phyloP scores from a whole-genome alignment of 1,140 invertebrate genomes.

The Medauroidea extradentata region DNA sequence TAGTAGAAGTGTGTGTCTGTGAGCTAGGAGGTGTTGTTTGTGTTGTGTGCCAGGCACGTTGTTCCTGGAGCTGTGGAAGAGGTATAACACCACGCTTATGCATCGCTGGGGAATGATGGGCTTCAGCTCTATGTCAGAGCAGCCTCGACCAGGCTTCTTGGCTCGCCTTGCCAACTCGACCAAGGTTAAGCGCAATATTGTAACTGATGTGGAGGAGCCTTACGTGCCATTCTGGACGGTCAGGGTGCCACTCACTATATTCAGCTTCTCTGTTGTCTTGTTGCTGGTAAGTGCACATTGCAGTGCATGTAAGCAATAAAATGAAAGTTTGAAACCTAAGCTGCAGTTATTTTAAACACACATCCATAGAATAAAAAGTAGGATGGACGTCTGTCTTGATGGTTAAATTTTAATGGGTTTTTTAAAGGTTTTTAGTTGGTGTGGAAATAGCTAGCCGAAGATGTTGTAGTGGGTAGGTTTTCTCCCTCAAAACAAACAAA shows the following conservation, averaged over 20 bases:
- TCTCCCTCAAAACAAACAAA: background rate
- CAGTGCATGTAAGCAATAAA: background rate
- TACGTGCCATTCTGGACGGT: slow-evolving; percentile 85
- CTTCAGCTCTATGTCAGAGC: slow-evolving; percentile 82
- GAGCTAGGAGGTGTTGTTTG: slow-evolving; percentile 4
- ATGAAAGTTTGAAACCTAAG: background rate
- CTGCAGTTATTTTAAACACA: background rate
- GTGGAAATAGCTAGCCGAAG: background rate
- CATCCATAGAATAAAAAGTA: background rate
- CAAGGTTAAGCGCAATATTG: slow-evolving; percentile 52
- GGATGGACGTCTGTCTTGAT: background rate
- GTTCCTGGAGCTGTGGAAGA: slow-evolving; percentile 93
- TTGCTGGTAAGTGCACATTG: slow-evolving; percentile 56
- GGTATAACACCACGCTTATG: slow-evolving; percentile 85
- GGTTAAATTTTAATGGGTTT: background rate
- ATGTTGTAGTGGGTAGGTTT: background rate
- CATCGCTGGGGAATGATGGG: slow-evolving; percentile 88
- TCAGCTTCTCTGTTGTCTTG: slow-evolving; percentile 79
- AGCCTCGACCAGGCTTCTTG: slow-evolving; percentile 79
- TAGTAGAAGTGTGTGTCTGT: slow-evolving; percentile 1
- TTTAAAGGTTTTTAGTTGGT: background rate
- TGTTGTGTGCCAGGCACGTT: slow-evolving; percentile 58
- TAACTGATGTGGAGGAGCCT: slow-evolving; percentile 77
- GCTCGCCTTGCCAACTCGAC: slow-evolving; percentile 65
- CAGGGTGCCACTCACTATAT: slow-evolving; percentile 73